Percentiles rank a stretch among this genome's conserved stretches.
Evolutionary conservation across 1,140 invertebrate genomes (phyloP).

Genomic region (Magallana ariakensis): DNA sequence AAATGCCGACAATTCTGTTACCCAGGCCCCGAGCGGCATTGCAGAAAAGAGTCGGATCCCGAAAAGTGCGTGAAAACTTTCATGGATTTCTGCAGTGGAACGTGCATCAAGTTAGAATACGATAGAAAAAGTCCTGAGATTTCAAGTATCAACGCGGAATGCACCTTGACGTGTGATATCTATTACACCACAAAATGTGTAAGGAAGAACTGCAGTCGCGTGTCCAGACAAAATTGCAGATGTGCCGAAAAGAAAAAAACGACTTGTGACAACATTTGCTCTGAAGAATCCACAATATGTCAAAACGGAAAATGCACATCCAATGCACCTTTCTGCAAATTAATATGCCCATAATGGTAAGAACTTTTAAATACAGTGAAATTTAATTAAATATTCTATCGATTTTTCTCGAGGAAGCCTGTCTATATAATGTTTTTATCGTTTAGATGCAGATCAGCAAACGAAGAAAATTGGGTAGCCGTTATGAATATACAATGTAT

Average conservation of each 20-base stretch:
- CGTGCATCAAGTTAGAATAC: neutral
- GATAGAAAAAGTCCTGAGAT: neutral
- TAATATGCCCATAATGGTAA: too few species aligned
- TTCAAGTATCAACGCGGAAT: neutral
- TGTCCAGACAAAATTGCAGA: too few species aligned
- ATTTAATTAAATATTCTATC: too few species aligned
- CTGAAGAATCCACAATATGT: neutral
- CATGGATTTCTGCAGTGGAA: neutral
- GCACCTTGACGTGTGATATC: neutral
- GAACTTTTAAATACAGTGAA: too few species aligned
- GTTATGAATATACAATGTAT: too few species aligned
- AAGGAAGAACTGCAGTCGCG: neutral
- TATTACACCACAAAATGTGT: neutral
- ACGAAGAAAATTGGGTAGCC: too few species aligned
- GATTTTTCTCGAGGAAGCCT: too few species aligned
- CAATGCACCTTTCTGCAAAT: too few species aligned
- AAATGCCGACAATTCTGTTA: neutral
- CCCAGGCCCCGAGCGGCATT: neutral
- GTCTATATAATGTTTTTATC: too few species aligned
- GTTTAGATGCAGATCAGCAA: too few species aligned
- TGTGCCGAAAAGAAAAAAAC: neutral
- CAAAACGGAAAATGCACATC: neutral
- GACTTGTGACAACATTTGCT: neutral
- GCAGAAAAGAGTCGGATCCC: neutral
- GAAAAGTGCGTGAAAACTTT: neutral